These are phyloP conservation scores for Monodelphis domestica DNA, from an alignment of 2,797 vertebrate species.

Conservation along the genomic window DNA sequence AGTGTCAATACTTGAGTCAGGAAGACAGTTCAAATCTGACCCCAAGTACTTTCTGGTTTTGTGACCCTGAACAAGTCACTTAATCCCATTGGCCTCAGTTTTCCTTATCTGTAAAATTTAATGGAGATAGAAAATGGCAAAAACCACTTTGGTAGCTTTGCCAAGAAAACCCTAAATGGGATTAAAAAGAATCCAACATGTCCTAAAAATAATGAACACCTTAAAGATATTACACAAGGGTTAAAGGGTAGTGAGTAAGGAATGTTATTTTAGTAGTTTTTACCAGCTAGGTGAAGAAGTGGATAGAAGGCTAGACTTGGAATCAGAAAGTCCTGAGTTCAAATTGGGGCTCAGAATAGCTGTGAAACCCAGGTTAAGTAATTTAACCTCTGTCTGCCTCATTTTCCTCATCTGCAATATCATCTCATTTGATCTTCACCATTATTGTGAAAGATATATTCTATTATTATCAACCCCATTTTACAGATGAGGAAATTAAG, in stretches of 20 bases:
- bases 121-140: too few relatives aligned
- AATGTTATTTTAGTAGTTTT: not conserved
- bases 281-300: not conserved
- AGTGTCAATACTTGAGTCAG: too few relatives aligned
- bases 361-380: not conserved
- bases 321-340: not conserved
- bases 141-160: too few relatives aligned
- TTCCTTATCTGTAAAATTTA: too few relatives aligned
- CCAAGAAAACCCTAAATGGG: too few relatives aligned
- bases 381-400: not conserved
- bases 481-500: not conserved
- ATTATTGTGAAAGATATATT: not conserved
- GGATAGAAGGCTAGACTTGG: not conserved
- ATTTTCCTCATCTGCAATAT: not conserved
- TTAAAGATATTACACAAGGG: not conserved
- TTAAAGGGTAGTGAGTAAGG: not conserved
- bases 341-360: not conserved
- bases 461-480: not conserved
- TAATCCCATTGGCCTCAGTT: too few relatives aligned
- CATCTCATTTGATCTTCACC: not conserved
- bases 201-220: too few relatives aligned
- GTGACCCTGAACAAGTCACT: too few relatives aligned
- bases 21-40: too few relatives aligned
- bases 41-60: too few relatives aligned
- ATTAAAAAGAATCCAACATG: too few relatives aligned